Percentiles rank a stretch among this genome's conserved stretches.
Conservation (phyloP, 2,797 vertebrate species). For the Perodicticus potto region DNA sequence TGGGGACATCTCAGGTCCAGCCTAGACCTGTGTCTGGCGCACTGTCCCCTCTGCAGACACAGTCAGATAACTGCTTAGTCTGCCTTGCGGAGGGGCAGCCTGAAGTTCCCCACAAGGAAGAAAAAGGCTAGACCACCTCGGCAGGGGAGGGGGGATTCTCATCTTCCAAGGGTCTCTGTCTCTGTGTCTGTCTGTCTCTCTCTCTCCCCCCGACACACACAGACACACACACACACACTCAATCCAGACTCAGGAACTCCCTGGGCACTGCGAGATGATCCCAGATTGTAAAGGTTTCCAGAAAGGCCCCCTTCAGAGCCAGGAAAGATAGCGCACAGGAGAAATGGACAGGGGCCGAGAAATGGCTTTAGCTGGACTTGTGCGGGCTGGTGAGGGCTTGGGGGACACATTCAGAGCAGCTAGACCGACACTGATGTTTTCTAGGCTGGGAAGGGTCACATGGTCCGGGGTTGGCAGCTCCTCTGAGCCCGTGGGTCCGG, state of each 20-base stretch:
- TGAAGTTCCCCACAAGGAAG: background rate
- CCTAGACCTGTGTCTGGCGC: background rate
- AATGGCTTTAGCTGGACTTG: background rate
- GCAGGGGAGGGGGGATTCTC: background rate
- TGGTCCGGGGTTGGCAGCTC: rapidly evolving
- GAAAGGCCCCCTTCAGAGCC: background rate
- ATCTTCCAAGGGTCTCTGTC: background rate
- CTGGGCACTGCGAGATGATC: background rate
- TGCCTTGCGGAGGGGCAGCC: background rate
- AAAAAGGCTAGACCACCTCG: background rate
- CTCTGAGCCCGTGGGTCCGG: rapidly evolving
- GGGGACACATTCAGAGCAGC: no score
- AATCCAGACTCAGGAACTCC: background rate
- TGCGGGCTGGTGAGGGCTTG: rapidly evolving
- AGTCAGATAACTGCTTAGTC: no score
- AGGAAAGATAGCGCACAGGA: background rate
- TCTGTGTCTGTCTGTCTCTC: no score
- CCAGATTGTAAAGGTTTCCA: background rate
- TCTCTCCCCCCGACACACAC: no score
- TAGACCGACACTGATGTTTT: background rate
- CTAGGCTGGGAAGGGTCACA: background rate
- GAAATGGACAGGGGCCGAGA: no score
- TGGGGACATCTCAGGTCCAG: background rate
- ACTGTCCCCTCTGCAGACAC: background rate
- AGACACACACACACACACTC: background rate